A percentile compares a stretch with the other conserved stretches of the same genome.
These are phyloP conservation scores for Didymodactylos carnosus DNA, from an alignment of 2,888 invertebrate genomes.

Conservation along the genomic window DNA sequence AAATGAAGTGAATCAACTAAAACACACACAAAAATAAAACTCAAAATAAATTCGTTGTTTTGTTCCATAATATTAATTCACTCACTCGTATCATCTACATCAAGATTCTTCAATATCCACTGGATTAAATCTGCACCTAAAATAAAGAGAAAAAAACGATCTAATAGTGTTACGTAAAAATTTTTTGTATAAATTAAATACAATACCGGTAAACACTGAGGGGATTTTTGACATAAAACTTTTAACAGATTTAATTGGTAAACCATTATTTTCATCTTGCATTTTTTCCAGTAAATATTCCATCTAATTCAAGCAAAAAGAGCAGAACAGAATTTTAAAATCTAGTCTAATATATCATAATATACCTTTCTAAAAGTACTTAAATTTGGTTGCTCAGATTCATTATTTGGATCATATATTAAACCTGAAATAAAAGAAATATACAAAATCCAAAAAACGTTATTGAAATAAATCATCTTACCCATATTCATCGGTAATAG, in stretches of 20 bases:
- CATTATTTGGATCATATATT: neutral
- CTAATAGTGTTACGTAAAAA: too few species aligned
- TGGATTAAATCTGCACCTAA: constrained; percentile 71
- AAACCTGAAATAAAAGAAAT: neutral
- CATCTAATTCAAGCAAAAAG: too few species aligned
- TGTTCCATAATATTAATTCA: neutral
- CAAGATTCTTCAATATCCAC: constrained; percentile 78
- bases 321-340: neutral
- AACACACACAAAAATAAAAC: neutral
- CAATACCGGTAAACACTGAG: constrained; percentile 70
- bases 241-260: constrained; percentile 88
- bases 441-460: too few species aligned
- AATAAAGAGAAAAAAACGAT: too few species aligned
- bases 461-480: too few species aligned
- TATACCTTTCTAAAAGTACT: neutral
- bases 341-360: neutral
- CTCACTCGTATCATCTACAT: constrained; percentile 51
- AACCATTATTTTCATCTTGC: constrained; percentile 41
- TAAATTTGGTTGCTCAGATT: neutral
- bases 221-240: constrained; percentile 97
- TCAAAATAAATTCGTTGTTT: neutral
- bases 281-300: constrained; percentile 8
- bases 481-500: neutral
- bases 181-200: too few species aligned
- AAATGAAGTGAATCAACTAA: constrained; percentile 66